Percentiles rank a stretch among this genome's conserved stretches.
phyloP scores from a whole-genome alignment of 1,140 invertebrate genomes.

The Pogonus chalceus region DNA sequence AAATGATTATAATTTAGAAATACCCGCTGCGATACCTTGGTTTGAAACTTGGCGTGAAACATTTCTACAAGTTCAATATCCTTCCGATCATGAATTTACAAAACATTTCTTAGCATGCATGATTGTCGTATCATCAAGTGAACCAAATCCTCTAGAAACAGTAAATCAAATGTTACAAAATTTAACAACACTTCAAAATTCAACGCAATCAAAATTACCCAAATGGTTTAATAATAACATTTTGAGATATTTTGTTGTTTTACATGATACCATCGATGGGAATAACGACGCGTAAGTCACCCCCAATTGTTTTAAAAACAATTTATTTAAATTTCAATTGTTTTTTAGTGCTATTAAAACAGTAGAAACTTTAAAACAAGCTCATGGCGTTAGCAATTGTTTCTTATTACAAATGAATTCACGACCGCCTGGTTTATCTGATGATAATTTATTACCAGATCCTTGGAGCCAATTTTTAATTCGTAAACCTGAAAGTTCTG shows the following conservation, averaged over 20 bases:
- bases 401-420: slow-evolving; percentile 86
- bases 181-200: slow-evolving; percentile 66
- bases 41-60: slow-evolving; percentile 91
- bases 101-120: slow-evolving; percentile 88
- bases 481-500: slow-evolving; percentile 39
- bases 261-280: slow-evolving; percentile 58
- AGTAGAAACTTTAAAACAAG: slow-evolving; percentile 74
- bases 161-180: slow-evolving; percentile 67
- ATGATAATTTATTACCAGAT: slow-evolving; percentile 56
- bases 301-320: slow-evolving; percentile 8
- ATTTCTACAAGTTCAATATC: slow-evolving; percentile 80
- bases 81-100: slow-evolving; percentile 91
- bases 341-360: slow-evolving; percentile 63
- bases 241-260: slow-evolving; percentile 79
- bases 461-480: slow-evolving; percentile 74
- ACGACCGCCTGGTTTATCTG: slow-evolving; percentile 44
- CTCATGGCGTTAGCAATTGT: slow-evolving; percentile 75
- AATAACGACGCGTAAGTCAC: slow-evolving; percentile 21
- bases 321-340: slow-evolving; percentile 9
- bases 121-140: slow-evolving; percentile 72
- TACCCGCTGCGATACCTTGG: slow-evolving; percentile 80
- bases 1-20: slow-evolving; percentile 44
- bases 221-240: slow-evolving; percentile 87
- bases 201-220: slow-evolving; percentile 62
- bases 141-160: slow-evolving; percentile 69